phyloP scores from a whole-genome alignment of 2,888 invertebrate species.

The Cephus pulcher region DNA sequence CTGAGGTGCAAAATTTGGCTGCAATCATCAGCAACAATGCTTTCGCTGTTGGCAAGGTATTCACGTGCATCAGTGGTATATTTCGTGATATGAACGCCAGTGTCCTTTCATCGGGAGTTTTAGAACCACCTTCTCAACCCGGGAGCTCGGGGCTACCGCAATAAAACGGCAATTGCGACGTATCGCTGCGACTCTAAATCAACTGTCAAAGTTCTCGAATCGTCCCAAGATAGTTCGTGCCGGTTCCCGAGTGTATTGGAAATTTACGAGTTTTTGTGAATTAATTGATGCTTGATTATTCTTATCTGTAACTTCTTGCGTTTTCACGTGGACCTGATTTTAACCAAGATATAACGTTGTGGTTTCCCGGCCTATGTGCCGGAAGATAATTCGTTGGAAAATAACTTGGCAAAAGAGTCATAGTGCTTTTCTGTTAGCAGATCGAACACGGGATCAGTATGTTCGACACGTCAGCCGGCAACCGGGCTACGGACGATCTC shows the following conservation, averaged over 20 bases:
- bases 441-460: slow-evolving; percentile 55
- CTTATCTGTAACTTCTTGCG: not conserved
- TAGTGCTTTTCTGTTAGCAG: slow-evolving; percentile 18
- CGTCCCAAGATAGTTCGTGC: not conserved
- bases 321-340: not conserved
- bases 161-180: slow-evolving; percentile 12
- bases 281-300: not conserved
- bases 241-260: not conserved
- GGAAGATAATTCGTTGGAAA: not conserved
- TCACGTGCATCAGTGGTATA: not conserved
- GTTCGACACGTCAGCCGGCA: slow-evolving; percentile 56
- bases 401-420: not conserved
- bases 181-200: slow-evolving; percentile 10
- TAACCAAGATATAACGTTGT: not conserved
- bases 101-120: not conserved
- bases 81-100: not conserved
- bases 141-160: not conserved
- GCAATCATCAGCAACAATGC: slow-evolving; percentile 58
- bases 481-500: slow-evolving; percentile 48
- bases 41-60: slow-evolving; percentile 55
- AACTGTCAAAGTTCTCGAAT: slow-evolving; percentile 13
- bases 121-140: not conserved
- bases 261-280: not conserved
- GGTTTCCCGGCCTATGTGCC: not conserved
- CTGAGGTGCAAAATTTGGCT: slow-evolving; percentile 58